Evolutionary conservation across 2,888 invertebrate genomes (phyloP).

Genomic region (Malthinus flaveolus): DNA sequence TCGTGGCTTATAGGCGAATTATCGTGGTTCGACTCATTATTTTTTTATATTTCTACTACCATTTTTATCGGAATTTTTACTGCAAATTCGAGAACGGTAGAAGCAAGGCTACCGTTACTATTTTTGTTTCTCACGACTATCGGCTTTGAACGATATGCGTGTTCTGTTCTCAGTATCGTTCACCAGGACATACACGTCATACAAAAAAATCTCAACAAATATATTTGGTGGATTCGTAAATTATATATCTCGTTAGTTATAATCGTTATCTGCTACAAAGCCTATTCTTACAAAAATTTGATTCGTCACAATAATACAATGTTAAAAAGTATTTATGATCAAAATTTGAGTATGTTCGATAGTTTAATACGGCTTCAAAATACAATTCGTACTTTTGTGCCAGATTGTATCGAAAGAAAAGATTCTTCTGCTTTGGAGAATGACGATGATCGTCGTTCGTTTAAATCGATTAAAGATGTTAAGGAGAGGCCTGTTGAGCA

Average conservation of each 20-base stretch:
- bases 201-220: background rate
- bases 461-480: no score
- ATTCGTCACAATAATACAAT: background rate
- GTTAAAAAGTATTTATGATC: conserved; percentile 1
- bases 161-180: conserved; percentile 25
- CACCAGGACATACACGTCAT: background rate
- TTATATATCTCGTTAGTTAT: background rate
- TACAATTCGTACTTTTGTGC: background rate
- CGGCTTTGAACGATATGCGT: conserved; percentile 55
- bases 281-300: background rate
- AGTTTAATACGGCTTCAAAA: background rate
- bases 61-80: conserved; percentile 61
- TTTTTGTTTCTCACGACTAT: conserved; percentile 58
- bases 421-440: no score
- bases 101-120: conserved; percentile 61
- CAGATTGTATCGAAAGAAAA: no score
- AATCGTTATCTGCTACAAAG: background rate
- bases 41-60: conserved; percentile 61
- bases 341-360: background rate
- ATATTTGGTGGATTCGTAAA: background rate
- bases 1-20: conserved; percentile 66
- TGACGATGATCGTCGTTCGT: no score
- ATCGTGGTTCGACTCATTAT: conserved; percentile 64
- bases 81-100: conserved; percentile 58
- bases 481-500: no score